Evolutionary conservation across 2,797 vertebrate species (phyloP).

Genomic region (Euphonia xanthogaster): DNA sequence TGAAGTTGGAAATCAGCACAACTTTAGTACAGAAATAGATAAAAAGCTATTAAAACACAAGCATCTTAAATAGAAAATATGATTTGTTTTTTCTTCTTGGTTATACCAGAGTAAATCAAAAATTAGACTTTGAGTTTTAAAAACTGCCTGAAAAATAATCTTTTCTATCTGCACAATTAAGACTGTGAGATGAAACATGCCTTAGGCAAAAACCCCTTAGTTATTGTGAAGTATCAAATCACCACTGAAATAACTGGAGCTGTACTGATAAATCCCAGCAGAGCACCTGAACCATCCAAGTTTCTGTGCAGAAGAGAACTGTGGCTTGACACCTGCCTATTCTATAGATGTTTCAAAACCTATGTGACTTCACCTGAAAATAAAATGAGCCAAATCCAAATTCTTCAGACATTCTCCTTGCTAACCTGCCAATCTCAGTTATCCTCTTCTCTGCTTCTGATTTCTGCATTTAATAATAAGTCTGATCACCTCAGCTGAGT

Average conservation of each 20-base stretch:
- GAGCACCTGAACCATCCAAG: accelerated
- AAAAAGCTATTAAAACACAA: background rate
- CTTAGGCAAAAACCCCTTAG: background rate
- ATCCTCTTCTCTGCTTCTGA: background rate
- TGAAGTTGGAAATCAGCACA: background rate
- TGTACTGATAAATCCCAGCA: background rate
- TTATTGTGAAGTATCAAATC: background rate
- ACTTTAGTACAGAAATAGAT: conserved; percentile 1
- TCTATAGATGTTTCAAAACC: background rate
- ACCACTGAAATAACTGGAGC: background rate
- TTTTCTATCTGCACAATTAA: background rate
- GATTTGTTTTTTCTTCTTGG: background rate
- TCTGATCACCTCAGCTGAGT: background rate
- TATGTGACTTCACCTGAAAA: background rate
- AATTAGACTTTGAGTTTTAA: background rate
- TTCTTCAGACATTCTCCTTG: background rate
- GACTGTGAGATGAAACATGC: background rate
- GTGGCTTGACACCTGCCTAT: background rate
- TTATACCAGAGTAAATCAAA: background rate
- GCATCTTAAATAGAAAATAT: background rate
- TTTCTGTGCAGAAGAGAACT: background rate
- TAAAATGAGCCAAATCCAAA: background rate
- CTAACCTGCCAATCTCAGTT: background rate
- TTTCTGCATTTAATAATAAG: background rate
- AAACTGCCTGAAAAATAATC: background rate